Evolutionary conservation across 2,888 invertebrate species (phyloP).

Genomic region (Argyresthia albistria): DNA sequence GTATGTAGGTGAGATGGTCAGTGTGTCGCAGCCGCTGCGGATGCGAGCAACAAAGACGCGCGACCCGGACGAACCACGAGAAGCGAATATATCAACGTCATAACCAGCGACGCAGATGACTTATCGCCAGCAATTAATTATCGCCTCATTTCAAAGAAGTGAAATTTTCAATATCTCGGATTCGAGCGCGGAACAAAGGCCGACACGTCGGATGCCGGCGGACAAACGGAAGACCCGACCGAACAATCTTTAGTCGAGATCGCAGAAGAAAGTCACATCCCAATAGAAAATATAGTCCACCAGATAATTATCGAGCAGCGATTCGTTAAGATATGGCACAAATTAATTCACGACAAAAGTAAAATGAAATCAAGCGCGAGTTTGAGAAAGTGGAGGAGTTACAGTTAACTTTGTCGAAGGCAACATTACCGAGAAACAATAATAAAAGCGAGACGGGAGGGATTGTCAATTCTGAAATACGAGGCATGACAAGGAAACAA

Average conservation of each 20-base stretch:
- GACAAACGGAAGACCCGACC: neutral
- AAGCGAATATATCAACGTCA: conserved; percentile 2
- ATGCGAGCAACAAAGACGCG: neutral
- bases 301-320: neutral
- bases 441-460: neutral
- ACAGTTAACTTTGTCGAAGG: neutral
- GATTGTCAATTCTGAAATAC: neutral
- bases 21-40: neutral
- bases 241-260: neutral
- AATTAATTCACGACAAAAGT: neutral
- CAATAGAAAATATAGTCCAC: neutral
- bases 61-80: conserved; percentile 1
- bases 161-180: conserved; percentile 5
- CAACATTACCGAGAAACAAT: neutral
- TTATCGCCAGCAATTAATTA: conserved; percentile 2
- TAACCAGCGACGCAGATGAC: neutral
- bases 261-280: neutral
- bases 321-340: neutral
- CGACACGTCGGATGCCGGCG: neutral
- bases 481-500: neutral
- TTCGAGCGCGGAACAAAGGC: conserved; percentile 1
- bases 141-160: conserved; percentile 1
- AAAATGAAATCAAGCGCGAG: neutral
- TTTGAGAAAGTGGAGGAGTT: neutral
- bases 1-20: conserved; percentile 3